Evolutionary conservation across 2,888 invertebrate genomes (phyloP).

Genomic region (Lasiommata megera): DNA sequence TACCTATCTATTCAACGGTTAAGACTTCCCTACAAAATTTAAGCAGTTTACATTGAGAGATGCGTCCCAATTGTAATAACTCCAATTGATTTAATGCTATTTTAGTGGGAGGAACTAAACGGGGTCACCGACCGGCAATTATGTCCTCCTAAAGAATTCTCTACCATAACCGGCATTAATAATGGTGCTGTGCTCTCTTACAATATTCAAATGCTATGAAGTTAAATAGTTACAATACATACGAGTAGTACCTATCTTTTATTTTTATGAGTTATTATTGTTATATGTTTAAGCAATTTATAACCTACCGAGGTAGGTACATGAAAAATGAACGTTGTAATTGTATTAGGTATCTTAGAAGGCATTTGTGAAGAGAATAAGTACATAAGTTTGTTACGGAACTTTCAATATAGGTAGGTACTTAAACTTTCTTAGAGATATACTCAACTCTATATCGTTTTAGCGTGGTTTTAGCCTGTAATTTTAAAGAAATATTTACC

Average conservation of each 20-base stretch:
- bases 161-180: constrained; percentile 41
- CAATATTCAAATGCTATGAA: constrained; percentile 29
- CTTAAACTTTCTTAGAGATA: no score
- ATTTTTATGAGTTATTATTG: constrained; percentile 14
- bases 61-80: constrained; percentile 77
- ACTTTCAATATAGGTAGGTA: no score
- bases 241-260: background rate
- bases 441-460: no score
- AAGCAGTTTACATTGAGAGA: constrained; percentile 62
- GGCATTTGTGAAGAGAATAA: no score
- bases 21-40: constrained; percentile 52
- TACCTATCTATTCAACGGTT: background rate
- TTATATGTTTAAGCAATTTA: constrained; percentile 11
- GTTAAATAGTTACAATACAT: background rate
- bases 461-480: no score
- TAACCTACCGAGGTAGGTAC: background rate
- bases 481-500: no score
- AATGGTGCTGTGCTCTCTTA: constrained; percentile 36
- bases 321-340: background rate
- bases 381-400: no score
- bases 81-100: constrained; percentile 80
- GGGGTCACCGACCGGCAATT: constrained; percentile 78
- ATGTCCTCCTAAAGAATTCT: constrained; percentile 71
- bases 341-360: background rate
- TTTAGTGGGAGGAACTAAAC: constrained; percentile 76